Conservation (phyloP, 2,797 vertebrate genomes). For the Tenualosa ilisha region DNA sequence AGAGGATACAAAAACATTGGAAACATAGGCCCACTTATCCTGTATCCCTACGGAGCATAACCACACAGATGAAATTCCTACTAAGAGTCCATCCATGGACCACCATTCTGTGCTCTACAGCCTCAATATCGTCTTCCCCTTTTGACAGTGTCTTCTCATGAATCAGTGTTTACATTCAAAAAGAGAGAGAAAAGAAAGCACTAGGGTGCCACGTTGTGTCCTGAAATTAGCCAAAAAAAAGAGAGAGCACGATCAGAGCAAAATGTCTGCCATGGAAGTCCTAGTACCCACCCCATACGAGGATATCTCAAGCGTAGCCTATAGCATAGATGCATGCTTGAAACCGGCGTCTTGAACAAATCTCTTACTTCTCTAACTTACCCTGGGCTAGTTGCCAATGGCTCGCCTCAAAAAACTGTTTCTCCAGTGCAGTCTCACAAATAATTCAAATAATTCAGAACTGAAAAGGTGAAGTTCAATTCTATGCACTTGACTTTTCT, state of each 20-base stretch:
- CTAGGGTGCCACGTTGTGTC: not conserved
- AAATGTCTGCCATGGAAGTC: constrained; percentile 14
- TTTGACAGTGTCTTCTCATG: not conserved
- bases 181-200: not conserved
- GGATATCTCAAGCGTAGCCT: not conserved
- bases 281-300: not conserved
- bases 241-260: constrained; percentile 8
- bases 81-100: not conserved
- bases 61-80: constrained; percentile 9
- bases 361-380: constrained; percentile 13
- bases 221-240: constrained; percentile 5
- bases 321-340: not conserved
- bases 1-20: not conserved
- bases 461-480: not conserved
- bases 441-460: not conserved
- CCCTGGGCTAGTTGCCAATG: not conserved
- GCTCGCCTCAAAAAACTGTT: not conserved
- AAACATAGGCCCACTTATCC: not conserved
- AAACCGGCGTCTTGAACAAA: not conserved
- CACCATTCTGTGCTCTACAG: not conserved
- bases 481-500: not conserved
- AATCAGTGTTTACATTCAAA: not conserved
- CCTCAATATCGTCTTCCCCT: not conserved
- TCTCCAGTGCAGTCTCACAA: not conserved
- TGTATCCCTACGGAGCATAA: not conserved